Evolutionary conservation across 2,888 invertebrate species (phyloP).

Genomic region (Uropetala carovei): DNA sequence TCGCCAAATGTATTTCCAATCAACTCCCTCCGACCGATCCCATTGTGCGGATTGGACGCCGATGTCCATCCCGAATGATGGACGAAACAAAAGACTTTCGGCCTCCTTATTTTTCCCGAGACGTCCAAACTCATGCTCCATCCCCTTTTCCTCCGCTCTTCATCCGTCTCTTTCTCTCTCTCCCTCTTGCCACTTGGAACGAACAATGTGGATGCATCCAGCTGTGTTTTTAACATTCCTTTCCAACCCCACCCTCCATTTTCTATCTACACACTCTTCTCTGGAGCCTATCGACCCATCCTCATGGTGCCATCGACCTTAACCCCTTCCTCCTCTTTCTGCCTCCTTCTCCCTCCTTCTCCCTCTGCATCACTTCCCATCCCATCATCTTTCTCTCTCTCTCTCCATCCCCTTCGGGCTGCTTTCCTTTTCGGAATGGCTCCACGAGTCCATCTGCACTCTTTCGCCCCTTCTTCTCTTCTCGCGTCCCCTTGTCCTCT

Average conservation of each 20-base stretch:
- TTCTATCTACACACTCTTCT: background rate
- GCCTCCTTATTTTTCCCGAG: background rate
- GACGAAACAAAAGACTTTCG: background rate
- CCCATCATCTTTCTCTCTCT: conserved; percentile 1
- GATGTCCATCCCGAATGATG: background rate
- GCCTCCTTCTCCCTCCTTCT: background rate
- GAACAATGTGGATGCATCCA: conserved; percentile 25
- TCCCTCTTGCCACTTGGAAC: background rate
- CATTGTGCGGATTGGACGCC: background rate
- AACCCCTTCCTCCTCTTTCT: background rate
- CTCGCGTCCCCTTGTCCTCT: background rate
- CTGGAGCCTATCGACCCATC: background rate
- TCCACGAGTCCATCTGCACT: conserved; percentile 3
- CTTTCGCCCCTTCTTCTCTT: background rate
- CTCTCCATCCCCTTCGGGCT: background rate
- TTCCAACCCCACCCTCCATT: conserved; percentile 18
- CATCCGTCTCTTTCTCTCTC: background rate
- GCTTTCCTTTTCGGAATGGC: conserved; percentile 14
- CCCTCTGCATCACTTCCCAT: background rate
- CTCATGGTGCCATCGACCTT: background rate
- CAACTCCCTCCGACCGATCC: no score
- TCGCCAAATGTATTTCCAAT: no score
- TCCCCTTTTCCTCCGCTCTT: background rate
- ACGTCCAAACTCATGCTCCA: background rate
- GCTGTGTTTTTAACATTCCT: conserved; percentile 59